These are phyloP conservation scores for Percopsis transmontana DNA, from an alignment of 2,113 vertebrate genomes.

Conservation along the genomic window DNA sequence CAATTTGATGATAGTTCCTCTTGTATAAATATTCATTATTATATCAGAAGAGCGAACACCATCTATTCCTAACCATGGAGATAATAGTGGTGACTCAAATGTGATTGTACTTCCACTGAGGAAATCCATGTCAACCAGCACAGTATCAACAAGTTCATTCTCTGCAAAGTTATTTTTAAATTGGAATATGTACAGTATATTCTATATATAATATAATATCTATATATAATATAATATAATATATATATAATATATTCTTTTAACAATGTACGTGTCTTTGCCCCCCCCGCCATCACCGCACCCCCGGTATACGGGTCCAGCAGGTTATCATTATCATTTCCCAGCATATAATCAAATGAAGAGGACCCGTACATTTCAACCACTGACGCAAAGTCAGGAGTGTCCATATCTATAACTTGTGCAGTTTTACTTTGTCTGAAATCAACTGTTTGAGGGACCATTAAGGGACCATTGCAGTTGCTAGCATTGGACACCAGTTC, in stretches of 20 bases:
- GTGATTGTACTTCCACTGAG: constrained; percentile 17
- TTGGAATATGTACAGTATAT: constrained; percentile 33
- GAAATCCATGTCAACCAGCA: constrained; percentile 55
- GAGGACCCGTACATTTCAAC: constrained; percentile 52
- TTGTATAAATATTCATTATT: not conserved
- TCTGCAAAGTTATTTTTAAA: constrained; percentile 46
- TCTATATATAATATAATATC: too few relatives aligned
- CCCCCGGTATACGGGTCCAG: constrained; percentile 52
- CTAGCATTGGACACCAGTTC: constrained; percentile 8
- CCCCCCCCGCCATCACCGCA: constrained; percentile 51
- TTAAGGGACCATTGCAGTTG: constrained; percentile 12
- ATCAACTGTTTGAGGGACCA: constrained; percentile 35
- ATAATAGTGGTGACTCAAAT: not conserved
- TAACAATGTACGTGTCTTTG: constrained; percentile 53
- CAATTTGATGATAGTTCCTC: constrained; percentile 10
- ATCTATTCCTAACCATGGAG: not conserved
- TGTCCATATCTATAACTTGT: constrained; percentile 25
- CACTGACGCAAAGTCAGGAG: constrained; percentile 22
- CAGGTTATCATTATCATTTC: constrained; percentile 45
- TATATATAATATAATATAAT: too few relatives aligned
- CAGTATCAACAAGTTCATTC: constrained; percentile 41
- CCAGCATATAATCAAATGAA: constrained; percentile 46
- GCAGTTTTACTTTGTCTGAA: constrained; percentile 16
- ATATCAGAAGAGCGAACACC: not conserved
- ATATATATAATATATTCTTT: too few relatives aligned